Conservation (phyloP, 2,888 invertebrate genomes). For the Esperia sulphurella region DNA sequence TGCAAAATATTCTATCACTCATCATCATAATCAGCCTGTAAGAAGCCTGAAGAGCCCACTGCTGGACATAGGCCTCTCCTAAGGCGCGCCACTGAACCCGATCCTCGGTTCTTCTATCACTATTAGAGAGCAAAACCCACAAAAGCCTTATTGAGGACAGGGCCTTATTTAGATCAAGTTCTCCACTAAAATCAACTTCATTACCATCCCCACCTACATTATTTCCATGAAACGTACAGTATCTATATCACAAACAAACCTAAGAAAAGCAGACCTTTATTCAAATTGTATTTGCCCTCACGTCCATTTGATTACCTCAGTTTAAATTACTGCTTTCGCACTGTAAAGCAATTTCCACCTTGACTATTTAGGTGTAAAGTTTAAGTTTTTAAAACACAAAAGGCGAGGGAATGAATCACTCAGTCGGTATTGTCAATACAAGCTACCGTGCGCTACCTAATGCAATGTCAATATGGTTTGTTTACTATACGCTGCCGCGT, state of each 20-base stretch:
- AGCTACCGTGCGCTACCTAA: constrained; percentile 42
- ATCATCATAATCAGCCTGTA: no score
- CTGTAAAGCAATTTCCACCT: no score
- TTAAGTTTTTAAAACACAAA: neutral
- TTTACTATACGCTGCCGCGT: constrained; percentile 28
- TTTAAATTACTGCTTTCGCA: neutral
- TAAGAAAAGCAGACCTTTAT: constrained; percentile 1
- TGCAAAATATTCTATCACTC: no score
- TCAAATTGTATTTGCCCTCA: neutral
- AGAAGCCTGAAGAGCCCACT: no score
- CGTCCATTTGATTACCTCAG: neutral
- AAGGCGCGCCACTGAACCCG: no score
- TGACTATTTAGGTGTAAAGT: no score
- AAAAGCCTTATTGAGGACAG: no score
- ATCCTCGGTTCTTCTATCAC: no score
- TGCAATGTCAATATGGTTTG: constrained; percentile 34
- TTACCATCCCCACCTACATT: neutral
- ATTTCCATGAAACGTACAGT: neutral
- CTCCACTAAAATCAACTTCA: neutral
- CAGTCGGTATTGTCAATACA: constrained; percentile 26
- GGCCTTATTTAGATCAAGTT: no score
- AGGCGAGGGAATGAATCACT: constrained; percentile 12
- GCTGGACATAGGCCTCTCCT: no score
- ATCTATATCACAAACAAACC: neutral
- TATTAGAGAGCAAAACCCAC: no score